Evolutionary conservation across 2,113 vertebrate genomes (phyloP).

Genomic region (Junco hyemalis): DNA sequence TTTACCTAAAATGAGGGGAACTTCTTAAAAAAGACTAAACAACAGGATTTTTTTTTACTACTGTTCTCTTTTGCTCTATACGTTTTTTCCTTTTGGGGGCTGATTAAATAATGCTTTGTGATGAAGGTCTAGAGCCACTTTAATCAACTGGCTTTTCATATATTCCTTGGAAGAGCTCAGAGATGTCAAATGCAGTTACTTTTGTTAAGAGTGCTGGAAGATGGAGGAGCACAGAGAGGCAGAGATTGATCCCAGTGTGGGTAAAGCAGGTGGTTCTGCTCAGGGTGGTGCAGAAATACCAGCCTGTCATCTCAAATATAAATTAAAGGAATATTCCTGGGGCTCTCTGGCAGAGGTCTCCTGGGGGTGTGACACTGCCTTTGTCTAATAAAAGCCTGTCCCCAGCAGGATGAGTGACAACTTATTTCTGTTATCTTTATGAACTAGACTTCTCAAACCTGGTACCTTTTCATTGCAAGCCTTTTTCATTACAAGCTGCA

Average conservation of each 20-base stretch:
- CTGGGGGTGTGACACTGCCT: neutral
- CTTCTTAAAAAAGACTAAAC: neutral
- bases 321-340: slow-evolving; percentile 28
- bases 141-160: neutral
- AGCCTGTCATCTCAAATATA: slow-evolving; percentile 14
- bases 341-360: neutral
- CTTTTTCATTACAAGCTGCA: neutral
- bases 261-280: slow-evolving; percentile 2
- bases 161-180: neutral
- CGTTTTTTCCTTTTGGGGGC: neutral
- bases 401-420: neutral
- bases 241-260: neutral
- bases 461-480: neutral
- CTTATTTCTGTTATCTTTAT: slow-evolving; percentile 14
- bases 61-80: neutral
- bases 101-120: neutral
- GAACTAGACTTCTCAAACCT: neutral
- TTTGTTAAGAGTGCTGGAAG: neutral
- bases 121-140: neutral
- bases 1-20: neutral
- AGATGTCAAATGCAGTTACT: slow-evolving; percentile 8
- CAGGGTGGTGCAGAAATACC: neutral
- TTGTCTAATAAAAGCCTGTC: slow-evolving; percentile 6
- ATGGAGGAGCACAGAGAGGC: neutral
- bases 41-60: neutral